phyloP scores from a whole-genome alignment of 2,888 invertebrate species.

The Ectropis crepuscularia region DNA sequence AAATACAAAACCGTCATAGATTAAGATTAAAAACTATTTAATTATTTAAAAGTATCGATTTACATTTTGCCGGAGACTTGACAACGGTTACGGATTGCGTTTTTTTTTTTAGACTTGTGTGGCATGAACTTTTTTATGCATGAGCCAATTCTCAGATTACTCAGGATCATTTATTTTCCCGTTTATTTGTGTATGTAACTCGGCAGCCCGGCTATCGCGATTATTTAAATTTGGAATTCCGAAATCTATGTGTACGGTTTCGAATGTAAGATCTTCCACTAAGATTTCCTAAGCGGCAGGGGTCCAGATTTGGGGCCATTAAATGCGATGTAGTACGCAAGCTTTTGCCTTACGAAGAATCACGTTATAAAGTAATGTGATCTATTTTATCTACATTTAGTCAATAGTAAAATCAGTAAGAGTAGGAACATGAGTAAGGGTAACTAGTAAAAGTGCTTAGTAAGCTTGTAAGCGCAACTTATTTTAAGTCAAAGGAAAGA shows the following conservation, averaged over 20 bases:
- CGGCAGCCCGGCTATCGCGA: constrained; percentile 33
- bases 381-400: no score
- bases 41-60: constrained; percentile 14
- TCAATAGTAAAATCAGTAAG: no score
- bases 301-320: constrained; percentile 51
- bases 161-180: constrained; percentile 2
- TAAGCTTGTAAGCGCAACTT: no score
- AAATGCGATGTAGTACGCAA: constrained; percentile 29
- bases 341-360: not conserved
- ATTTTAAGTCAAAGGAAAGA: no score
- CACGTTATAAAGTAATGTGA: no score
- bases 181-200: constrained; percentile 17
- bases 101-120: no score
- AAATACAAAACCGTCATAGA: constrained; percentile 17
- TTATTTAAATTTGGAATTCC: constrained; percentile 46
- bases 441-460: no score
- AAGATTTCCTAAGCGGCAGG: constrained; percentile 62
- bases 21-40: constrained; percentile 14
- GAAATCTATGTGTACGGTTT: constrained; percentile 50
- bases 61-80: not conserved
- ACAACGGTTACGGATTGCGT: no score
- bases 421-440: no score
- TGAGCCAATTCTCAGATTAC: not conserved
- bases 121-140: no score
- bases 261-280: constrained; percentile 52